phyloP scores from a whole-genome alignment of 37 sponge, comb jelly and placozoan species.

The Amphimedon queenslandica region DNA sequence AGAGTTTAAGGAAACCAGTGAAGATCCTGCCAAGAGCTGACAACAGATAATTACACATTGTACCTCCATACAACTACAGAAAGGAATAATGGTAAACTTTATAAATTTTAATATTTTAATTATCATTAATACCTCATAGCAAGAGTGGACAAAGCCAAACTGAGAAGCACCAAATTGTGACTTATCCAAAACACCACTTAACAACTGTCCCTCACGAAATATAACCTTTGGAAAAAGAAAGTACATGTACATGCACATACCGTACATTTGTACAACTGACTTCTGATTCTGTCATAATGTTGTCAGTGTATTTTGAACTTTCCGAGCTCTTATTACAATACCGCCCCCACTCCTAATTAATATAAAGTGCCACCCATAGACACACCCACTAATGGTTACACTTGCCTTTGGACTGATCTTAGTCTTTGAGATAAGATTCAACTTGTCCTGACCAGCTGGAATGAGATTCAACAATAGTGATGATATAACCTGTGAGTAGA shows the following conservation, averaged over 20 bases:
- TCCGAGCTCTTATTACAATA: constrained; percentile 1
- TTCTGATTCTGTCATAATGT: constrained; percentile 64
- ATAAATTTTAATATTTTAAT: not conserved
- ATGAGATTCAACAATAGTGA: constrained; percentile 81
- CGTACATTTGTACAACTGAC: not conserved
- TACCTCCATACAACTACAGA: constrained; percentile 86
- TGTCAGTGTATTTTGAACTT: constrained; percentile 17
- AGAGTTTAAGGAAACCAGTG: constrained; percentile 84
- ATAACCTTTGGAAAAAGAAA: constrained; percentile 60
- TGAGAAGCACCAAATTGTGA: constrained; percentile 90
- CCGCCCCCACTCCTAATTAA: constrained; percentile 39
- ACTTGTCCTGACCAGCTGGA: constrained; percentile 42
- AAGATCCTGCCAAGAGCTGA: constrained; percentile 88
- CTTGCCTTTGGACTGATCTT: constrained; percentile 71
- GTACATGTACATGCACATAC: not conserved
- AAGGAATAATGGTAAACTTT: not conserved
- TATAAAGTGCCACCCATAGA: not conserved
- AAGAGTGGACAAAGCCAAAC: constrained; percentile 89
- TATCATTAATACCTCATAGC: constrained; percentile 64
- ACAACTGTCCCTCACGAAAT: constrained; percentile 79
- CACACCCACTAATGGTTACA: not conserved
- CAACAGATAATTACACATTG: constrained; percentile 64
- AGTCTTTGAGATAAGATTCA: constrained; percentile 74
- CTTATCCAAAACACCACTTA: constrained; percentile 96
- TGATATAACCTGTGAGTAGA: constrained; percentile 58